Base-by-base conservation (phyloP, 2,797 vertebrate species). In the Pagetopsis macropterus region DNA sequence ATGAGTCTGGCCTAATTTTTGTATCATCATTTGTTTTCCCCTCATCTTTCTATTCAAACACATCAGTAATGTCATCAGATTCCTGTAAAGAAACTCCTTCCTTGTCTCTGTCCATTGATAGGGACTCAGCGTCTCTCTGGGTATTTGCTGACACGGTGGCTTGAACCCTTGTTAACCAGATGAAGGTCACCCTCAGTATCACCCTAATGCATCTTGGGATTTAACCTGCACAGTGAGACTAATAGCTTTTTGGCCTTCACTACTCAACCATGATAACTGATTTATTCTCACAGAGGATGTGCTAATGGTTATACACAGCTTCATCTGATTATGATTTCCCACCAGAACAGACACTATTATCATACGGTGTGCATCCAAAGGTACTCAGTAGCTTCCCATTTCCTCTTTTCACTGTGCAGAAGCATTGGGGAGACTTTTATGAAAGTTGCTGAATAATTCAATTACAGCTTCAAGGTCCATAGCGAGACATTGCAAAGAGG, bases 371-470 rank as follows among this genome's bases (percentile, higher is more conserved):
- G 55, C 66, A 74, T 57, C 59, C 64, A 56, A 56, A 72, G 27
- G 45, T 64, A 59, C 60, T 76, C 50, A 27, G 52, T 65, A 61
- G 45, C 74, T 78, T 62, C 55, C 52, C 23, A 41, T 68, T 68
- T 44, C 58, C 50, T 73, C 61, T 13, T 65, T 61, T 72, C 17
- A 44, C 46, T 57, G 65, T 69, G 65, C 68, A 56, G 72, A 60
- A 52, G 31, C 46, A 50, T 67, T 21, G 6, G 21, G 0, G 63
- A 68, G 41, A 43, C 21, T 51, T 41, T 27, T 43, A 66, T 61
- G 41, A 72, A 46, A 72, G 62, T 54, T 76, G 43, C 67, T 65
- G 43, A 87, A 85, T 84, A 84, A 88, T 89, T 90, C 49, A 86
- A 83, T 79, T 60, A 74, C 40, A 60, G 13, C 65, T 60, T 67